Evolutionary conservation across 2,888 invertebrate genomes (phyloP), one percentile per base, ranked within the genome.

Genomic region (Dioctria linearis): DNA sequence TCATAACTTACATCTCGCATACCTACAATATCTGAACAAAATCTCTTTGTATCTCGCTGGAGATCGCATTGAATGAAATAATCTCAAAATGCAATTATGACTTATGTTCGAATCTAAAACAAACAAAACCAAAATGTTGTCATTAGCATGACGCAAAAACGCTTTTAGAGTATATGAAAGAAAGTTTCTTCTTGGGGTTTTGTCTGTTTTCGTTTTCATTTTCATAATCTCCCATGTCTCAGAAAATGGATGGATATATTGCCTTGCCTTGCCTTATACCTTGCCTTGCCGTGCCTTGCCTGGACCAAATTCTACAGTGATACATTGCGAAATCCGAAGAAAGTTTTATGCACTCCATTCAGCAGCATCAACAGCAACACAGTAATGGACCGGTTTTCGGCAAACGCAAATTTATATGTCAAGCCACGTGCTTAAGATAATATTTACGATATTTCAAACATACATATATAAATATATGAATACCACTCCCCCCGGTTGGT

Each of bases 261-360:
- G 54, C 4, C 54, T 11, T 4, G 11, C 54, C 54, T 54, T 5
- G 2, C 8, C 5, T 46, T 5, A 8, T 46, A 46, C 67, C 67
- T 37, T 13, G 13, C 46, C 8, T 8, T 6, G 69, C 49, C 2
- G 51, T 49, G 46, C 37, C 43, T 69, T 57, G 37, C 57, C 43
- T 57, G 73, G 39, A 42, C 73, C 73, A 40, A 73, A 73, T 42
- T 42, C 73, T 59, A 40, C 40, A 39, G 9, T 73, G 57, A 59
- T 51, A 69, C 57, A 59, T 73, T 73, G 59, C 73, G 57, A 73
- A 73, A 73, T 59, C 73, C 57, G 57, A 73, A 73, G 73, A 73
- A 73, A 73, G 73, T 73, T 73, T 73, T 73, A 73, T 73, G 73
- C 57, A 73, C 49, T 25, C 25, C 25, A 25, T 25, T 2, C 25